These are phyloP conservation scores for Lepidurus arcticus DNA, from an alignment of 1,140 invertebrate genomes.

Conservation along the genomic window DNA sequence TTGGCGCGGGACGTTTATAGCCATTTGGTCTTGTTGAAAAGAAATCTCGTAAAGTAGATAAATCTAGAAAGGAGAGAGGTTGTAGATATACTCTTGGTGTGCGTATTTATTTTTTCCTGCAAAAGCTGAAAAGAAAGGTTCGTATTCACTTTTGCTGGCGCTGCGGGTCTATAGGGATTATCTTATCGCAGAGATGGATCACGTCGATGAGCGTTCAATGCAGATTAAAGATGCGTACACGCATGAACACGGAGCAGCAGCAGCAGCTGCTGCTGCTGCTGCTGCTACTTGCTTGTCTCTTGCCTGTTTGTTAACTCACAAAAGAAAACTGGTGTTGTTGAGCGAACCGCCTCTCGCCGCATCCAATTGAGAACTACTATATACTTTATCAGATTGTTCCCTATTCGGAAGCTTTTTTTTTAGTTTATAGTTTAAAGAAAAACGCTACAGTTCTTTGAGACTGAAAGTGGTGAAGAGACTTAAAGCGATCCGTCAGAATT, in stretches of 20 bases:
- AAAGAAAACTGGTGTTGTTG: not conserved
- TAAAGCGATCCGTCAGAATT: not conserved
- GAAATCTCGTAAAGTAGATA: too few species aligned
- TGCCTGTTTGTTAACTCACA: not conserved
- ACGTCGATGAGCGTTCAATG: conserved; percentile 18
- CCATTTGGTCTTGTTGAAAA: too few species aligned
- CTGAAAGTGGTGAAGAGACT: too few species aligned
- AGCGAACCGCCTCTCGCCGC: not conserved
- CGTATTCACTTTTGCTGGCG: conserved; percentile 12
- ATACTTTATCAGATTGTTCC: not conserved
- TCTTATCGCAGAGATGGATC: conserved; percentile 17
- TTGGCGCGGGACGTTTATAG: too few species aligned
- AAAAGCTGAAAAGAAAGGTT: conserved; percentile 10
- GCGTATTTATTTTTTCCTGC: too few species aligned
- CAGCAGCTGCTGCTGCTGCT: not conserved
- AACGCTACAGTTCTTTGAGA: not conserved
- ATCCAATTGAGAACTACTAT: not conserved
- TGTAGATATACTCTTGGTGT: too few species aligned
- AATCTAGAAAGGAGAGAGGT: too few species aligned
- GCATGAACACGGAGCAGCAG: conserved; percentile 8
- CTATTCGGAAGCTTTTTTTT: not conserved
- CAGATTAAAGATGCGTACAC: conserved; percentile 12
- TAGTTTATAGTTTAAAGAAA: not conserved
- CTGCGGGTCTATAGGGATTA: conserved; percentile 18
- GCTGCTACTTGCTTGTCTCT: not conserved